Evolutionary conservation across 2,113 vertebrate genomes (phyloP).

Genomic region (Lutjanus erythropterus): DNA sequence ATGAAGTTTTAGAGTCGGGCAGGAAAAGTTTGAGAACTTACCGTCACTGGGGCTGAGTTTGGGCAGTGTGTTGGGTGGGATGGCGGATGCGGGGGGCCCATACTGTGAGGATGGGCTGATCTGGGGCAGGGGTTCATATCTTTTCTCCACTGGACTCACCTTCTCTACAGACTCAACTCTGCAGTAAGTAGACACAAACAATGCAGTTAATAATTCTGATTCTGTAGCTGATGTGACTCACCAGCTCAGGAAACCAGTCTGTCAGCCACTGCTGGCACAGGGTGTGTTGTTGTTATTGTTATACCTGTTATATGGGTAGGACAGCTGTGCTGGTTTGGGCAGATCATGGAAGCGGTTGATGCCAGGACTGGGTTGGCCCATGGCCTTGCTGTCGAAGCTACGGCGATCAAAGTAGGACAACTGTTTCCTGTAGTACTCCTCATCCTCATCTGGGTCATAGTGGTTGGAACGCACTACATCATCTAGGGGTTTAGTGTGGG

Average conservation of each 20-base stretch:
- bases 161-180: conserved; percentile 91
- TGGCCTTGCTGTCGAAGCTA: conserved; percentile 93
- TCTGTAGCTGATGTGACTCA: not conserved
- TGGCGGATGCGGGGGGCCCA: conserved; percentile 82
- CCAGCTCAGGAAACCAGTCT: too few species aligned
- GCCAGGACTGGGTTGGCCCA: conserved; percentile 83
- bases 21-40: conserved; percentile 75
- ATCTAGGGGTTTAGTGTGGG: conserved; percentile 90
- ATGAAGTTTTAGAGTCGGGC: not conserved
- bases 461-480: conserved; percentile 92
- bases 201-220: not conserved
- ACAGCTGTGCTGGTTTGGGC: conserved; percentile 88
- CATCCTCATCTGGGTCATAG: conserved; percentile 95
- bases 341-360: conserved; percentile 90
- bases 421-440: conserved; percentile 97
- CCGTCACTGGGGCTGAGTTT: conserved; percentile 90
- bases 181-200: conserved; percentile 18
- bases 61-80: conserved; percentile 87
- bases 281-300: not conserved
- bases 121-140: conserved; percentile 88
- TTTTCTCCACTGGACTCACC: conserved; percentile 90
- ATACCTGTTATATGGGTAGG: conserved; percentile 92
- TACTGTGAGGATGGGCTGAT: conserved; percentile 90
- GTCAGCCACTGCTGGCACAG: not conserved
- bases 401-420: conserved; percentile 96